phyloP scores from a whole-genome alignment of 2,113 vertebrate genomes.

The Oreochromis spilurus region DNA sequence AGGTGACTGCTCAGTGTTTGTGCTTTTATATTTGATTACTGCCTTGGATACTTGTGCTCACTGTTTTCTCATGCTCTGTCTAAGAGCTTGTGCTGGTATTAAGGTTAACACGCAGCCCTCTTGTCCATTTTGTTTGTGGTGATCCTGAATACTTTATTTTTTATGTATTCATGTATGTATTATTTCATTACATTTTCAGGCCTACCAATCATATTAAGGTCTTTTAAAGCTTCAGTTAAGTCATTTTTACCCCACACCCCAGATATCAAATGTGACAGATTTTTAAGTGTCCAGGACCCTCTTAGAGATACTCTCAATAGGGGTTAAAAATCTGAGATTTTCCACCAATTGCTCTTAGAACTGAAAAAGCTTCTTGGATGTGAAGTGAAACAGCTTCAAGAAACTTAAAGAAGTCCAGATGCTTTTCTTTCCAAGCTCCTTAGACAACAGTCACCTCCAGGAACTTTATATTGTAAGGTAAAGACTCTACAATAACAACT shows the following conservation, averaged over 20 bases:
- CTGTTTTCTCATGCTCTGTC: not conserved
- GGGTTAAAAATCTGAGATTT: not conserved
- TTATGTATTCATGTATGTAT: not conserved
- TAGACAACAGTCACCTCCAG: not conserved
- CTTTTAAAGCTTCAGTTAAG: not conserved
- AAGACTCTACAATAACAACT: not conserved
- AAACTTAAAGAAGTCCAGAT: not conserved
- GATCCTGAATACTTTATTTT: not conserved
- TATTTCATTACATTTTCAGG: not conserved
- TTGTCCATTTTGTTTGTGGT: not conserved
- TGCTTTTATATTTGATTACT: not conserved
- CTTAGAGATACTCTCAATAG: not conserved
- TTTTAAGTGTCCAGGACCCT: not conserved
- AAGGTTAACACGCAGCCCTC: not conserved
- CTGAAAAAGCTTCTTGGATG: not conserved
- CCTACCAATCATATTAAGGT: not conserved
- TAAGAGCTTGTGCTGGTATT: not conserved
- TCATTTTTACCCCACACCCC: not conserved
- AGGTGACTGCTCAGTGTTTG: not conserved
- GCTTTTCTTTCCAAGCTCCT: not conserved
- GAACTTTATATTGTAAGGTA: not conserved
- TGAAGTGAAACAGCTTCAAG: not conserved
- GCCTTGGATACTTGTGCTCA: not conserved
- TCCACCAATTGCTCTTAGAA: not conserved
- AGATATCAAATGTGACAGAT: not conserved